Evolutionary conservation across 2,113 vertebrate genomes (phyloP).

Genomic region (Dromas ardeola): DNA sequence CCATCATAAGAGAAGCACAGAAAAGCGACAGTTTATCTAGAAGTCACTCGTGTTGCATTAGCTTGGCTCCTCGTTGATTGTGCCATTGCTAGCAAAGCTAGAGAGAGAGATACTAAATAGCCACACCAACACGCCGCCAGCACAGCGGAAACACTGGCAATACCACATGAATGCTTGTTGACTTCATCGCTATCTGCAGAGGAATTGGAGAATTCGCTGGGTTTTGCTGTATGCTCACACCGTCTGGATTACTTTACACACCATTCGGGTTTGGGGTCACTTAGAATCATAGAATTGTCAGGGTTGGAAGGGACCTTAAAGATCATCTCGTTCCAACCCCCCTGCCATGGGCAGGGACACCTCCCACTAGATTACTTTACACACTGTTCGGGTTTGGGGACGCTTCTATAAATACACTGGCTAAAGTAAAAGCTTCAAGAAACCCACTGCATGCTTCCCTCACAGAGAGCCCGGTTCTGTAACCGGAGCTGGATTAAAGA

Average conservation of each 20-base stretch:
- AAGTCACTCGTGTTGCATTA: accelerated
- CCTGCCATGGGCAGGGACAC: too few species aligned
- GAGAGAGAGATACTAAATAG: too few species aligned
- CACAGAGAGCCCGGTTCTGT: accelerated
- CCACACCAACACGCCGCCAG: accelerated
- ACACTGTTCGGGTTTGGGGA: accelerated
- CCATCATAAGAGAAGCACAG: accelerated
- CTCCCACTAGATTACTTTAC: background rate
- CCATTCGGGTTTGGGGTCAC: accelerated
- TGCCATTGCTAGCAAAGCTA: background rate
- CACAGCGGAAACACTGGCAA: accelerated
- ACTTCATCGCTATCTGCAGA: background rate
- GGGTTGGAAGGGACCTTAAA: too few species aligned
- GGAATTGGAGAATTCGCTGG: accelerated
- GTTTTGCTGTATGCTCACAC: accelerated
- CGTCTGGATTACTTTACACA: background rate
- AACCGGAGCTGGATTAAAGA: background rate
- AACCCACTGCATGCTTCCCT: accelerated
- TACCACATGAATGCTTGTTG: background rate
- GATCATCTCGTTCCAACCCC: too few species aligned
- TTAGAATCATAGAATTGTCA: too few species aligned
- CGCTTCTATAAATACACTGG: accelerated
- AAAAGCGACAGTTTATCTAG: background rate
- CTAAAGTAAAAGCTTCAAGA: background rate
- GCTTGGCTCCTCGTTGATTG: accelerated